Evolutionary conservation across 30 jellyfish, hydroid and myxozoan genomes (phyloP).

Genomic region (Chrysaora quinquecirrha): DNA sequence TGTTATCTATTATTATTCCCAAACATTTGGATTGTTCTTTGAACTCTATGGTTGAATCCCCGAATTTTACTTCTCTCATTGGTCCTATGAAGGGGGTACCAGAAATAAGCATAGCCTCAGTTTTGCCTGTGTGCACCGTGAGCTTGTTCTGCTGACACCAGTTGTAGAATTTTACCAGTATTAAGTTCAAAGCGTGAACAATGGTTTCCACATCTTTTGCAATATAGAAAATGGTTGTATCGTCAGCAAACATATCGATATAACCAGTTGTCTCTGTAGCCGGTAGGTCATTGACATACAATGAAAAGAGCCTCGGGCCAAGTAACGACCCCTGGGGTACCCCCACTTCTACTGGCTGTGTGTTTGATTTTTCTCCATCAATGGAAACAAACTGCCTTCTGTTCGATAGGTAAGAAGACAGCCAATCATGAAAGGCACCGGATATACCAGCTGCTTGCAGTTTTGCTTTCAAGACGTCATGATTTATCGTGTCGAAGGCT

Average conservation of each 20-base stretch:
- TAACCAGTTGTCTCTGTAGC: constrained; percentile 6
- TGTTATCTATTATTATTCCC: constrained; percentile 42
- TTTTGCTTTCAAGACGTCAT: constrained; percentile 27
- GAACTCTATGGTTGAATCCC: constrained; percentile 40
- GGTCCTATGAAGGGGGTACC: constrained; percentile 59
- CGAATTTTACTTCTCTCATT: constrained; percentile 35
- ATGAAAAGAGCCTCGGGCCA: constrained; percentile 47
- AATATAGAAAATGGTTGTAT: constrained; percentile 32
- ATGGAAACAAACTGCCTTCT: constrained; percentile 38
- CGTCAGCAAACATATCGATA: constrained; percentile 52
- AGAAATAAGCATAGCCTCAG: constrained; percentile 51
- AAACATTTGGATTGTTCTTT: constrained; percentile 37
- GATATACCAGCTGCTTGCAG: constrained; percentile 26
- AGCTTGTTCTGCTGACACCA: constrained; percentile 56
- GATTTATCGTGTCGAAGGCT: constrained; percentile 47
- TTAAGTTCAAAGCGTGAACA: constrained; percentile 16
- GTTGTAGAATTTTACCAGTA: constrained; percentile 4
- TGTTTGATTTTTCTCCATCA: constrained; percentile 26
- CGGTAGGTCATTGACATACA: constrained; percentile 47
- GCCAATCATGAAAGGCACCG: constrained; percentile 41
- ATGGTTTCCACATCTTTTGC: constrained; percentile 33
- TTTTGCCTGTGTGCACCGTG: constrained; percentile 46
- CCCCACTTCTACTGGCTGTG: constrained; percentile 6
- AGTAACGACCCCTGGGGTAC: constrained; percentile 55
- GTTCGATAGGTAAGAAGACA: constrained; percentile 25